phyloP scores from a whole-genome alignment of 2,888 invertebrate species.

The Eupsilia transversa region DNA sequence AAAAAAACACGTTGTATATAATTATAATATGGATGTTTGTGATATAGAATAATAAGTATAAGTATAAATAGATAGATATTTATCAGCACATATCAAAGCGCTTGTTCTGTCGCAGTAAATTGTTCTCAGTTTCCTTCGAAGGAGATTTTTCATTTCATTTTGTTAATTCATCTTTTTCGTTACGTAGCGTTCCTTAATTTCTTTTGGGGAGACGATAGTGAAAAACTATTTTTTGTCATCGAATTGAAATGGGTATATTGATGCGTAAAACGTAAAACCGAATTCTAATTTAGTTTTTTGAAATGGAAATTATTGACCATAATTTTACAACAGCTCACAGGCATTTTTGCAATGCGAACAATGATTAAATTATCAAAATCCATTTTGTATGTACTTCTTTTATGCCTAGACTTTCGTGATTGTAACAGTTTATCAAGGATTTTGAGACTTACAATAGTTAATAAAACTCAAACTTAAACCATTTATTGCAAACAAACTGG shows the following conservation, averaged over 20 bases:
- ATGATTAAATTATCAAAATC: neutral
- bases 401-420: neutral
- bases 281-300: no score
- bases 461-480: no score
- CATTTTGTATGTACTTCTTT: neutral
- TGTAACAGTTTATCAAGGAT: neutral
- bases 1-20: no score
- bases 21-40: no score
- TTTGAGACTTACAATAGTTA: neutral
- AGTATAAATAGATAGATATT: no score
- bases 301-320: no score
- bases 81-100: no score
- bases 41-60: no score
- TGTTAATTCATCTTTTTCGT: constrained; percentile 29
- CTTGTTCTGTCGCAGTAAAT: no score
- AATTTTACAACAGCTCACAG: neutral
- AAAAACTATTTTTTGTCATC: constrained; percentile 14
- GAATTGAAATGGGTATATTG: neutral
- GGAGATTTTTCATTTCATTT: constrained; percentile 41
- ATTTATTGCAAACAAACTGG: no score
- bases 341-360: neutral
- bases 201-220: constrained; percentile 25
- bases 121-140: constrained; percentile 22
- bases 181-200: constrained; percentile 32
- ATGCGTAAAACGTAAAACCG: neutral